phyloP scores from a whole-genome alignment of 2,888 invertebrate genomes.

The Hypselothyrea guttata region DNA sequence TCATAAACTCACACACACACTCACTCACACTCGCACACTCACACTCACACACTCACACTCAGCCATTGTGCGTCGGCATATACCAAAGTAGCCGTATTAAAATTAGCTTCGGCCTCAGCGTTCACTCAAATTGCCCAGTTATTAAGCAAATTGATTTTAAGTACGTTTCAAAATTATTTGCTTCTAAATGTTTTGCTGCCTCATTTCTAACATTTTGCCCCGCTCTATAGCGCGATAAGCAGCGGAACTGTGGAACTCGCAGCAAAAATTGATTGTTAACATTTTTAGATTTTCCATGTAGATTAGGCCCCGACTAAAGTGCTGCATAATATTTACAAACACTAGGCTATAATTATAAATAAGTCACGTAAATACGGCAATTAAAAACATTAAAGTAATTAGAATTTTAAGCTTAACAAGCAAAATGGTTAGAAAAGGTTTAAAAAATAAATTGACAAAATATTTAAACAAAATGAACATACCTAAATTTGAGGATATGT shows the following conservation, averaged over 20 bases:
- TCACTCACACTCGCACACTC: background rate
- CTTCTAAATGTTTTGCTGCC: constrained; percentile 73
- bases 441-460: too few species aligned
- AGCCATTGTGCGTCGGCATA: constrained; percentile 54
- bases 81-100: constrained; percentile 64
- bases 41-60: constrained; percentile 2
- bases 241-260: constrained; percentile 25
- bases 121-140: constrained; percentile 81
- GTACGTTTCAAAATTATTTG: constrained; percentile 80
- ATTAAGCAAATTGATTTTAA: constrained; percentile 83
- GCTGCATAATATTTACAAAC: constrained; percentile 22
- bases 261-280: constrained; percentile 67
- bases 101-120: constrained; percentile 63
- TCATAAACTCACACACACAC: constrained; percentile 47
- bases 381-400: too few species aligned
- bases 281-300: constrained; percentile 58
- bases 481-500: too few species aligned
- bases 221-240: constrained; percentile 27
- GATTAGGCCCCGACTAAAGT: constrained; percentile 40
- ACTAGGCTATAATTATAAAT: constrained; percentile 12
- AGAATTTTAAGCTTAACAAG: too few species aligned
- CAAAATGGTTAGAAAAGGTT: too few species aligned
- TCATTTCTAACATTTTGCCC: constrained; percentile 22
- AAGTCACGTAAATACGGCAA: constrained; percentile 15
- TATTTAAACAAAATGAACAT: too few species aligned